Percentiles rank a stretch among this genome's conserved stretches.
Conservation (phyloP, 1,140 invertebrate genomes). For the Drosophila nigrodunni region DNA sequence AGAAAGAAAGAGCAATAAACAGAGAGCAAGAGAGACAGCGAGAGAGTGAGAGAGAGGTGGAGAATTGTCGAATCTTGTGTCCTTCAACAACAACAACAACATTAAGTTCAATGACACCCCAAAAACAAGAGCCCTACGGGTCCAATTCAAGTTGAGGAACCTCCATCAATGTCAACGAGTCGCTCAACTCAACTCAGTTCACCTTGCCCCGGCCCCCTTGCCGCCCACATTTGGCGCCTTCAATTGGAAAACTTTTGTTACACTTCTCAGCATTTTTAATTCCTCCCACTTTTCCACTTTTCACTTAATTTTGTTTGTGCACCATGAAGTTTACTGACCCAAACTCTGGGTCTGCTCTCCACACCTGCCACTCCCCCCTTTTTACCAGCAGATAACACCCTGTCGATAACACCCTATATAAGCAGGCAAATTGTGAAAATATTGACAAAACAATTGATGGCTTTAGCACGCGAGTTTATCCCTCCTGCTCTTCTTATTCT, state of each 20-base stretch:
- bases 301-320: conserved; percentile 38
- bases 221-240: conserved; percentile 24
- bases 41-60: background rate
- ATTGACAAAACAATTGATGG: conserved; percentile 81
- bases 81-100: conserved; percentile 61
- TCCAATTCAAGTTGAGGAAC: conserved; percentile 55
- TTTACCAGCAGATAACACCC: conserved; percentile 46
- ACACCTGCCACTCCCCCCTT: background rate
- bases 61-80: conserved; percentile 19
- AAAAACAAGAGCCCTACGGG: conserved; percentile 55
- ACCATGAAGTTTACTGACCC: conserved; percentile 54
- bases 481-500: background rate
- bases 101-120: conserved; percentile 80
- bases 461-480: conserved; percentile 58
- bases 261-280: conserved; percentile 71
- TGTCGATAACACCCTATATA: conserved; percentile 39
- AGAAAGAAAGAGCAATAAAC: background rate
- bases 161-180: conserved; percentile 72
- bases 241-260: conserved; percentile 81
- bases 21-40: background rate
- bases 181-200: conserved; percentile 14
- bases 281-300: conserved; percentile 36
- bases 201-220: background rate
- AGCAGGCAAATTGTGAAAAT: conserved; percentile 76
- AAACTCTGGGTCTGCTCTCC: background rate